Percentiles rank a stretch among this genome's conserved stretches.
Conservation (phyloP, 2,113 vertebrate species). For the Ceyx melanurus region DNA sequence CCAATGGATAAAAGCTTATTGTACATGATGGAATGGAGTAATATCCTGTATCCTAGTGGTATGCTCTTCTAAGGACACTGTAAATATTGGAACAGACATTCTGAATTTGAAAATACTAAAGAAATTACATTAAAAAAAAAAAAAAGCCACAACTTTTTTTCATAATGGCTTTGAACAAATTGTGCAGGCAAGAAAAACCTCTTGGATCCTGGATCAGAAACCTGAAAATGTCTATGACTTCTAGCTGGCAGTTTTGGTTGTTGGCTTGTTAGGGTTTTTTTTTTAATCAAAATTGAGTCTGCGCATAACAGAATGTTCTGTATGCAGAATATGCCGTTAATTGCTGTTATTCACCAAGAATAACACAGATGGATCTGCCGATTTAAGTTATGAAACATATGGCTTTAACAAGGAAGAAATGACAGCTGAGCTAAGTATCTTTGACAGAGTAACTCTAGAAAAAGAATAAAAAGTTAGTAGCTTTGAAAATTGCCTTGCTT, state of each 20-base stretch:
- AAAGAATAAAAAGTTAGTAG: constrained; percentile 58
- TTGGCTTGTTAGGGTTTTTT: background rate
- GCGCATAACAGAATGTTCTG: background rate
- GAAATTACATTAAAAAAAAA: background rate
- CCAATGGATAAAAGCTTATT: background rate
- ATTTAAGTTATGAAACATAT: constrained; percentile 54
- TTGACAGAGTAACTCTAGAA: constrained; percentile 60
- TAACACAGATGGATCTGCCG: constrained; percentile 37
- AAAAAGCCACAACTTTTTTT: background rate
- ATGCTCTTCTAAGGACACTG: background rate
- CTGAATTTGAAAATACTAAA: background rate
- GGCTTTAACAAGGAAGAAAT: constrained; percentile 46
- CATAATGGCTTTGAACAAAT: background rate
- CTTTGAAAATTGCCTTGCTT: constrained; percentile 68
- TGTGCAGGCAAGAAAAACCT: background rate
- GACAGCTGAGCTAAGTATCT: constrained; percentile 49
- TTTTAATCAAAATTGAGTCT: background rate
- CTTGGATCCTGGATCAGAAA: background rate
- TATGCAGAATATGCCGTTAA: constrained; percentile 4
- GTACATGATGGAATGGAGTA: background rate
- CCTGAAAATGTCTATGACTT: background rate
- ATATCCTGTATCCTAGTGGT: background rate
- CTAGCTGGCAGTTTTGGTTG: background rate
- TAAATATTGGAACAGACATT: background rate
- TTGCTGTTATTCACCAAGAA: constrained; percentile 6